Evolutionary conservation across 1,140 invertebrate genomes (phyloP), one percentile per base, ranked within the genome.

Genomic region (Drosophila nikananu): DNA sequence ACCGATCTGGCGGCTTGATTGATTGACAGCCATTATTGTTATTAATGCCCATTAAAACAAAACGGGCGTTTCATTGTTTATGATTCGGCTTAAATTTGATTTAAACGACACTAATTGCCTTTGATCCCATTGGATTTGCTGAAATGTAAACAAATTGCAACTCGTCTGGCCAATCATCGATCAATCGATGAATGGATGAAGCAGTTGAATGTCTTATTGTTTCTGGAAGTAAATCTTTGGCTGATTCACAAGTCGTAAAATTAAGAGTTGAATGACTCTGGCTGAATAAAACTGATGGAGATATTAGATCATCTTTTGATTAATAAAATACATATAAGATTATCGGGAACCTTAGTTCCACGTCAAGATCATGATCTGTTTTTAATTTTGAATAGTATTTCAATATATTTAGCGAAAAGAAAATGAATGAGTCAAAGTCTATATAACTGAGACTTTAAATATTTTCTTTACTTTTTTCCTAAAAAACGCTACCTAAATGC

Each of bases 41-140:
- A 80, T 75, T 71, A 84, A 72, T 71, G 73, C 68, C 52, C 73
- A 89, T 87, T 78, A 75, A 84, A 62, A 65, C 74, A 75, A 71
- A 87, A 90, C 74, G 78, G 77, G 70, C 74, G 66, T 86, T 66
- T 80, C 67, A 89, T 89, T 90, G 81, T 90, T 84, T 80, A 67
- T 86, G 59, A 82, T 82, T 60, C 71, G 75, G 60, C 70, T 90
- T 86, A 74, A 77, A 90, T 86, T 77, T 60, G 79, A 90, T 80
- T 86, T 90, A 81, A 90, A 76, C 76, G 80, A 82, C 79, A 81
- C 76, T 82, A 80, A 89, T 90, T 90, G 79, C 55, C 42, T 57
- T 65, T 82, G 65, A 82, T 81, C 79, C 79, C 55, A 77, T 79
- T 61, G 71, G 68, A 67, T 75, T 63, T 57, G 51, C 48, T 79